A percentile compares a stretch with the other conserved stretches of the same genome.
phyloP scores from a whole-genome alignment of 2,797 vertebrate species.

The Lacerta bilineata region DNA sequence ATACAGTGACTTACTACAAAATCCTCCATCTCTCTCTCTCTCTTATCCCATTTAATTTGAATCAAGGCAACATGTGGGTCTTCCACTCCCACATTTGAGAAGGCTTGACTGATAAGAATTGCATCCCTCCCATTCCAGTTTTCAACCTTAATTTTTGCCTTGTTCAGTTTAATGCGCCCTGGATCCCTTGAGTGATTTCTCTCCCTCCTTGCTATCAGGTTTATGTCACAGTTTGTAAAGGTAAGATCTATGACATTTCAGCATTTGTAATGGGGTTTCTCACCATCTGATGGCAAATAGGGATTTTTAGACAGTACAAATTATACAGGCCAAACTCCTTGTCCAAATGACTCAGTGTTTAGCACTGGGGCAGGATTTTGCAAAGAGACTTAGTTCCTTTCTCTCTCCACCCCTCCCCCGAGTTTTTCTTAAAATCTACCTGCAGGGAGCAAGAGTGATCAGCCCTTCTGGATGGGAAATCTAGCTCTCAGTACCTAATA shows the following conservation, averaged over 20 bases:
- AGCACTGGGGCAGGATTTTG: background rate
- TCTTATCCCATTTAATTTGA: background rate
- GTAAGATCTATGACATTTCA: constrained; percentile 23
- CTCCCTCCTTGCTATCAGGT: constrained; percentile 5
- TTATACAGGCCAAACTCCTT: constrained; percentile 1
- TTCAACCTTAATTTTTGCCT: constrained; percentile 35
- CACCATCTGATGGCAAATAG: constrained; percentile 1
- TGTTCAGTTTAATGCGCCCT: constrained; percentile 25
- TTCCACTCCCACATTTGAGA: background rate
- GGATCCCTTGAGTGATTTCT: constrained; percentile 21
- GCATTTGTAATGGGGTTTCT: constrained; percentile 30
- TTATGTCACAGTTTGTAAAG: constrained; percentile 31
- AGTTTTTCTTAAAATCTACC: background rate
- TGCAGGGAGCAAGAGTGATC: background rate
- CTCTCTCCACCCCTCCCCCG: background rate
- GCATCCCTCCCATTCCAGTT: background rate
- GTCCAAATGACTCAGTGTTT: constrained; percentile 27
- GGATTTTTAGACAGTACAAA: constrained; percentile 20
- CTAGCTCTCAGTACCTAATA: background rate
- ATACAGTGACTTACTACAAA: background rate
- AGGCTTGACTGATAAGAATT: background rate
- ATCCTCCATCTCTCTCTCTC: background rate
- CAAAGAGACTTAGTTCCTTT: background rate
- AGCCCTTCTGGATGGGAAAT: background rate
- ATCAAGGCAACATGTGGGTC: background rate